A percentile compares a stretch with the other conserved stretches of the same genome.
These are phyloP conservation scores for Lepidocolaptes lacrymiger DNA, from an alignment of 2,797 vertebrate genomes.

Conservation along the genomic window DNA sequence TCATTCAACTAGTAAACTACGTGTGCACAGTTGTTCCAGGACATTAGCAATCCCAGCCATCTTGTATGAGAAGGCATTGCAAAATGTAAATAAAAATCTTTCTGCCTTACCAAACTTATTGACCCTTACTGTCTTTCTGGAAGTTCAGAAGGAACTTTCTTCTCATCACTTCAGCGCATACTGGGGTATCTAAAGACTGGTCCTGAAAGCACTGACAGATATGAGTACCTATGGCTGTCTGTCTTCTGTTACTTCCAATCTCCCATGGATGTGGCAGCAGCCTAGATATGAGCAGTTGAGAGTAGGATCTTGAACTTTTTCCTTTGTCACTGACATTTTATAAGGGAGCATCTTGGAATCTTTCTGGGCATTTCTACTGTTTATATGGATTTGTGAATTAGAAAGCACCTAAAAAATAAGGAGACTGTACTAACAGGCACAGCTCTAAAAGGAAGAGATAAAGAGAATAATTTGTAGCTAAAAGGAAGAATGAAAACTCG, in stretches of 20 bases:
- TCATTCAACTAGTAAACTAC: background rate
- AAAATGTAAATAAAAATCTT: background rate
- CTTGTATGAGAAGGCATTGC: background rate
- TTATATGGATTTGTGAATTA: background rate
- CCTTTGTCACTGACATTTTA: background rate
- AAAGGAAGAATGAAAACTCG: background rate
- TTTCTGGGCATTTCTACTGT: background rate
- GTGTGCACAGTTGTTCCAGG: background rate
- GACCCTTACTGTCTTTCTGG: background rate
- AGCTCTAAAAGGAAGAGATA: background rate
- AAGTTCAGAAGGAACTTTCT: background rate
- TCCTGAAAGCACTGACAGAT: background rate
- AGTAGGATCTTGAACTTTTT: background rate
- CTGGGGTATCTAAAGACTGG: background rate
- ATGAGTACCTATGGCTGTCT: fast-evolving
- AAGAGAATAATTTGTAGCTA: background rate
- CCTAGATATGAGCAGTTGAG: background rate
- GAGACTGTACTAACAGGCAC: background rate
- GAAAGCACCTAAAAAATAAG: background rate
- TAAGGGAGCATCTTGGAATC: background rate
- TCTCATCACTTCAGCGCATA: background rate
- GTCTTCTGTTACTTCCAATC: background rate
- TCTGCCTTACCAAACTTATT: background rate
- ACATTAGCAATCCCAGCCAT: background rate
- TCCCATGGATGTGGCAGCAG: background rate